Evolutionary conservation across 2,888 invertebrate genomes (phyloP), one percentile per base, ranked within the genome.

Genomic region (Zelleria hepariella): DNA sequence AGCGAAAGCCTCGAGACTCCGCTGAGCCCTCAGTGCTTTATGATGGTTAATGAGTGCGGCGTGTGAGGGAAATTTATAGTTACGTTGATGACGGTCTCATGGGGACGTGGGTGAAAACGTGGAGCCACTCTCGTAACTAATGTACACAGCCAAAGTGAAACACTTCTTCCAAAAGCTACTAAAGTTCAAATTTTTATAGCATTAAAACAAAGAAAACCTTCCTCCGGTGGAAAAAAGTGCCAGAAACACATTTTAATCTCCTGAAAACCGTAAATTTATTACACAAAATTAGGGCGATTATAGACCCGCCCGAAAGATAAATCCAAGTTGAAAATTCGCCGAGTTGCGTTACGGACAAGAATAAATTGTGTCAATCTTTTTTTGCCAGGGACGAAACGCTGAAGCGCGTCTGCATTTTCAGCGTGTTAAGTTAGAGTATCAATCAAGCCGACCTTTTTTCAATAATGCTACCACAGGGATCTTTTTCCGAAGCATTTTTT

Each of bases 351-450:
- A 76, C 83, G 78, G 87, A 87, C 87, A 86, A 79, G 81, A 82
- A 86, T 82, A 88, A 88, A 87, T 87, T 77, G 85, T 85, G 86
- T 83, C 86, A 82, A 84, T 86, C 81, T 86, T 86, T 86, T 86
- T 86, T 83, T 78, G 73, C 76, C 70, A 72, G 76, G 77, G 78
- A 80, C 78, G 80, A 80, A 84, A 82, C 83, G 78, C 73, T 71
- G 74, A 70, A 58, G 71, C 79, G 78, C 74, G 71, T 74, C 71
- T 60, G 71, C 79, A 78, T 83, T 84, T 85, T 82, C 79, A 83
- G 78, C 81, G 81, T 84, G 85, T 80, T 82, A 86, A 86, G 79
- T 85, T 82, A 77, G 78, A 79, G 78, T 85, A 87, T 86, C 83
- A 87, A 87, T 87, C 86, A 86, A 80, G 78, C 68, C 76, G 80